Conservation (phyloP, 2,797 vertebrate species). For the Choloepus didactylus region DNA sequence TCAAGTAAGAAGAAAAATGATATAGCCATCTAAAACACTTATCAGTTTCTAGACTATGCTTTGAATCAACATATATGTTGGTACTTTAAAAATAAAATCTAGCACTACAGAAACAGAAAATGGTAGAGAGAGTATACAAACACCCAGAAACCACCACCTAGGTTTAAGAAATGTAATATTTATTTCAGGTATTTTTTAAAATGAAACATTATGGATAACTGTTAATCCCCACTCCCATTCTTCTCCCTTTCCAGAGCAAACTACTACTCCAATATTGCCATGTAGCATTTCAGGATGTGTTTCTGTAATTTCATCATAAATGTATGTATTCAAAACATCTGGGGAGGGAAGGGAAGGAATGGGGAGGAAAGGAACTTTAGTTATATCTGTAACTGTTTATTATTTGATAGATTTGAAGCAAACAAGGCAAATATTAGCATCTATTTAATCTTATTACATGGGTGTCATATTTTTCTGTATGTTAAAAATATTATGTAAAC, state of each 20-base stretch:
- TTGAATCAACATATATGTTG: neutral
- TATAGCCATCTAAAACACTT: neutral
- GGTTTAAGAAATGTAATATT: slow-evolving; percentile 9
- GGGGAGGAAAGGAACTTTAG: neutral
- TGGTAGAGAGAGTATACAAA: neutral
- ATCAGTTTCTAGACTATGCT: neutral
- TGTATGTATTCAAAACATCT: neutral
- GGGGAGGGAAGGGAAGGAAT: neutral
- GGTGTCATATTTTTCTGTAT: slow-evolving; percentile 14
- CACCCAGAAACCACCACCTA: neutral
- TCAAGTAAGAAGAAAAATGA: neutral
- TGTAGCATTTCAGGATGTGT: neutral
- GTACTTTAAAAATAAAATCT: neutral
- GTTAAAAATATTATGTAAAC: neutral
- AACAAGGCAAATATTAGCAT: slow-evolving; percentile 27
- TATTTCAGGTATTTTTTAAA: slow-evolving; percentile 8
- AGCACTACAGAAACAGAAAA: neutral
- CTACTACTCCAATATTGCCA: neutral
- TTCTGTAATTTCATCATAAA: neutral
- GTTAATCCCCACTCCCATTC: neutral
- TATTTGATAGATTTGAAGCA: neutral
- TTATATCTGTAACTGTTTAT: neutral
- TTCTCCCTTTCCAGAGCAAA: neutral
- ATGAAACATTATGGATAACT: neutral
- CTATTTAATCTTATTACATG: slow-evolving; percentile 1